Evolutionary conservation across 2,797 vertebrate genomes (phyloP), one percentile per base, ranked within the genome.

Genomic region (Pseudocheirus occidentalis): DNA sequence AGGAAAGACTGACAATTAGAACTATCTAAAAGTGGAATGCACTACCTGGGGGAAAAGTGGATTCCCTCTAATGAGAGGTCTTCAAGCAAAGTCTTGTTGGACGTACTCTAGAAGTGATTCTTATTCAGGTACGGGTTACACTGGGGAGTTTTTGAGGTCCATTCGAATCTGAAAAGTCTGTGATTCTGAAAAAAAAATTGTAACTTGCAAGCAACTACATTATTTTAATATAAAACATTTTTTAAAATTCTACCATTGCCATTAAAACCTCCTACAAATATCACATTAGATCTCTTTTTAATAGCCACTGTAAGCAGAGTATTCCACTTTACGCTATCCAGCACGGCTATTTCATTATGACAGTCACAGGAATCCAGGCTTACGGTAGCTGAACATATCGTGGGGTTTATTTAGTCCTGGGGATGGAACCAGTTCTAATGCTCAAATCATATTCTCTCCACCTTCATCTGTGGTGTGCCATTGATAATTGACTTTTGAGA

Each of bases 331-430:
- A 40, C 94, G 91, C 90, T 95, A 55, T 89, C 95, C 50, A 18
- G 97, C 93, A 92, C 97, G 93, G 95, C 93, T 95, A 7, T 97
- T 98, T 98, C 97, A 96, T 98, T 97, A 94, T n/a, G 52, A 96
- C 24, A 97, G 93, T 97, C 27, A 0, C 93, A 94, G 96, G 96
- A 97, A 97, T 97, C 95, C 89, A 0, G 95, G 94, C 95, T 91
- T 5, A 91, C 95, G 95, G 94, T 95, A 96, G 96, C 91, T 10
- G 96, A 93, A 94, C 92, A 91, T 97, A 94, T 97, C 94, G 55
- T 91, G 93, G 58, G 89, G 66, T 96, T 93, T n/a, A 92, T 89
- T 95, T 53, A 27, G 57, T 97, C 92, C 98, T 95, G 96, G 97
- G 97, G 97, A 92, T 92, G 40, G 58, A 92, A 97, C 98, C 97